These are phyloP conservation scores for Drosophila affinis DNA, from an alignment of 2,888 invertebrate genomes.

Conservation along the genomic window DNA sequence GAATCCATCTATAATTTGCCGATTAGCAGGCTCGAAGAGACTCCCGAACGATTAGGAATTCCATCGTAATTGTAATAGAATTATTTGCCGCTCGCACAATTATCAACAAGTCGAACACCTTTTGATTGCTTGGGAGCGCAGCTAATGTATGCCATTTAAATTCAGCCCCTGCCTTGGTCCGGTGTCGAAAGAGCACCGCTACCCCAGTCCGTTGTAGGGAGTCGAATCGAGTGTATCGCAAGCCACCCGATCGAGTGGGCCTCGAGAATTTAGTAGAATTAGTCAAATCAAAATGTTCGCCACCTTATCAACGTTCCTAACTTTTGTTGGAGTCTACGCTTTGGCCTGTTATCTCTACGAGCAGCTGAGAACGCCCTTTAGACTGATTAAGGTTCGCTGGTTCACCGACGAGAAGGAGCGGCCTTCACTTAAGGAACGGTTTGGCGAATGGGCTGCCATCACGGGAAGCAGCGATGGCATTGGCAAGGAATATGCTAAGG, in stretches of 20 bases:
- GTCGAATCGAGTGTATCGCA: slow-evolving; percentile 20
- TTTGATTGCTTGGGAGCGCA: slow-evolving; percentile 19
- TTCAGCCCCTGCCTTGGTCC: slow-evolving; percentile 27
- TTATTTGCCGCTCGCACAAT: slow-evolving; percentile 5
- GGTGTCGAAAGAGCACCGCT: slow-evolving; percentile 8
- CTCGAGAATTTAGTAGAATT: neutral
- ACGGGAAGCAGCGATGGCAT: slow-evolving; percentile 96
- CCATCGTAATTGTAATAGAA: slow-evolving; percentile 19
- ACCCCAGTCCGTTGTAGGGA: slow-evolving; percentile 40
- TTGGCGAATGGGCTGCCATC: slow-evolving; percentile 93
- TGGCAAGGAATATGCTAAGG: slow-evolving; percentile 92
- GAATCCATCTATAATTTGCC: slow-evolving; percentile 24
- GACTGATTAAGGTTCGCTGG: slow-evolving; percentile 81
- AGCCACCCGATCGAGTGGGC: slow-evolving; percentile 6
- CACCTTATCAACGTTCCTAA: slow-evolving; percentile 76
- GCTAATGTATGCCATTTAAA: slow-evolving; percentile 47
- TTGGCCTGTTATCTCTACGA: slow-evolving; percentile 85
- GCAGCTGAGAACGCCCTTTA: slow-evolving; percentile 86
- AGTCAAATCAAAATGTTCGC: slow-evolving; percentile 34
- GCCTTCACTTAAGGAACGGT: slow-evolving; percentile 86
- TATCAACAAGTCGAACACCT: slow-evolving; percentile 40
- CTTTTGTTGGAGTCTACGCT: slow-evolving; percentile 85
- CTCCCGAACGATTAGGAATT: slow-evolving; percentile 10
- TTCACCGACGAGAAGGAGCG: slow-evolving; percentile 86
- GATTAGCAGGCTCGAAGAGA: slow-evolving; percentile 7